A percentile compares a stretch with the other conserved stretches of the same genome.
These are phyloP conservation scores for Hyles vespertilio DNA, from an alignment of 1,140 invertebrate species.

Conservation along the genomic window DNA sequence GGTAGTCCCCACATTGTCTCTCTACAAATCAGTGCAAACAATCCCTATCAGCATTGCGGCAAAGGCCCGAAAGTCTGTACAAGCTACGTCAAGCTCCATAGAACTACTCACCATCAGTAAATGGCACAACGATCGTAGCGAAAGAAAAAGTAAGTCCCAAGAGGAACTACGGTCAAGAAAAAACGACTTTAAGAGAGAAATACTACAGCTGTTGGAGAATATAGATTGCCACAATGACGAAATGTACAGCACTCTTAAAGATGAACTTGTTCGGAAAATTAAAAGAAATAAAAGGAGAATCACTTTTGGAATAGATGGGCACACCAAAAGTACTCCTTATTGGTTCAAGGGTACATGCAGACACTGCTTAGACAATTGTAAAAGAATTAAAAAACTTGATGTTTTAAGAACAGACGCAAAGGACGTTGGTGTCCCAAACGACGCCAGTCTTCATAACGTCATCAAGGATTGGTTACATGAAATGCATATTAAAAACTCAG, in stretches of 20 bases:
- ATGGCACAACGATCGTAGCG: background rate
- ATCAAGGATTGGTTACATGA: slow-evolving; percentile 28
- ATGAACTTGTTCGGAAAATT: background rate
- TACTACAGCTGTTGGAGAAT: background rate
- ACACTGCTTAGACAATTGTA: background rate
- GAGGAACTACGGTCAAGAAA: slow-evolving; percentile 26
- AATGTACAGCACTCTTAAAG: background rate
- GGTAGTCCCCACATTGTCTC: background rate
- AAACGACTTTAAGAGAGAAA: slow-evolving; percentile 12
- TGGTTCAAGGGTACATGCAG: background rate
- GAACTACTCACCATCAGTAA: slow-evolving; percentile 5
- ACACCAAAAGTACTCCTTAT: background rate
- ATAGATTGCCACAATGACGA: background rate
- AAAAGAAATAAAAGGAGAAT: background rate
- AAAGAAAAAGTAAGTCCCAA: slow-evolving; percentile 32
- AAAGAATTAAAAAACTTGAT: background rate
- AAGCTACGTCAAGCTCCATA: slow-evolving; percentile 20
- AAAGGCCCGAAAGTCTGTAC: slow-evolving; percentile 15
- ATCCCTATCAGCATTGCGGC: background rate
- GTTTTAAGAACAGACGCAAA: background rate
- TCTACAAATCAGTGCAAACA: slow-evolving; percentile 11
- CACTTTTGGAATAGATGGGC: background rate
- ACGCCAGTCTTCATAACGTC: slow-evolving; percentile 13
- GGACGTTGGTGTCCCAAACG: background rate
- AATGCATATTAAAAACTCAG: slow-evolving; percentile 24